Percentiles rank a stretch among this genome's conserved stretches.
Conservation (phyloP, 2,113 vertebrate genomes). For the Motacilla tschutschensis region DNA sequence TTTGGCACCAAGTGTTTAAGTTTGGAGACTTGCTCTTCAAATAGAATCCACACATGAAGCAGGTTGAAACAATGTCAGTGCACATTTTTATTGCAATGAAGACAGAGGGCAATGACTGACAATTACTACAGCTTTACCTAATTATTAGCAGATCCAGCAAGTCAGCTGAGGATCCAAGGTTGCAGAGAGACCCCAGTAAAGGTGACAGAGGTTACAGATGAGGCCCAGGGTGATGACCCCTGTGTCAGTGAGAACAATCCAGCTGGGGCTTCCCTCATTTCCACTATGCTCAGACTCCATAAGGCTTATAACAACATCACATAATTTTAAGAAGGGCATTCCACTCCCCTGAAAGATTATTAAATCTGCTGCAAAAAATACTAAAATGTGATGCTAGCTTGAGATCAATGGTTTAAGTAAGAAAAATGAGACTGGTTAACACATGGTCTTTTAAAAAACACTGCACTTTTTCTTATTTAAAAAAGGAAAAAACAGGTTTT, state of each 20-base stretch:
- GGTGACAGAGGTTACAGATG: not conserved
- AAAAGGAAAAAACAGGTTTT: conserved; percentile 11
- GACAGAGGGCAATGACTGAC: not conserved
- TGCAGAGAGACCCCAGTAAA: not conserved
- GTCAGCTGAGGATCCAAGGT: not conserved
- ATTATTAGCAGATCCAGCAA: not conserved
- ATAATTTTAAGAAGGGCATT: not conserved
- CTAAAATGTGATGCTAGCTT: not conserved
- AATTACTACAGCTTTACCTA: not conserved
- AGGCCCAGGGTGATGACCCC: accelerated
- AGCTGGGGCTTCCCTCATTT: not conserved
- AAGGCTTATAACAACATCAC: not conserved
- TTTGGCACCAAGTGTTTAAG: accelerated
- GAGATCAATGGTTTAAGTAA: not conserved
- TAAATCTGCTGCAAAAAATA: not conserved
- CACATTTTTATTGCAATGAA: not conserved
- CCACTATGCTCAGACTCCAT: not conserved
- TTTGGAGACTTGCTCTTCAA: not conserved
- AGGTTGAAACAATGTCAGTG: not conserved
- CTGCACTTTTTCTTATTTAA: not conserved
- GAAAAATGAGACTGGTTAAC: not conserved
- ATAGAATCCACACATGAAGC: not conserved
- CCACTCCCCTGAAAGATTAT: not conserved
- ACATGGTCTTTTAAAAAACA: not conserved
- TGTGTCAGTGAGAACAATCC: accelerated